phyloP scores from a whole-genome alignment of 92 coral and sea anemone species.

The Paramuricea clavata region DNA sequence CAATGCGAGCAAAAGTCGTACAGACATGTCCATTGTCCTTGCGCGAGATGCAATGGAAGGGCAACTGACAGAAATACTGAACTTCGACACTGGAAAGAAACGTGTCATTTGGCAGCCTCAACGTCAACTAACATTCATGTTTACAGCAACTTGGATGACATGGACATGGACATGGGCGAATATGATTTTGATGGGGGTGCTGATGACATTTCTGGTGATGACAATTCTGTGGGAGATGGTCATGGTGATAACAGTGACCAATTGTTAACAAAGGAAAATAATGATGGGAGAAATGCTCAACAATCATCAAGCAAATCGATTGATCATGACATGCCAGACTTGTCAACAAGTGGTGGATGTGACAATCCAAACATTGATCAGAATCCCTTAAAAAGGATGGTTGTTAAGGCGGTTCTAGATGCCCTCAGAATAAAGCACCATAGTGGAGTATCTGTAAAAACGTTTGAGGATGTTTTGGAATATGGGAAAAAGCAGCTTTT shows the following conservation, averaged over 20 bases:
- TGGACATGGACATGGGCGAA: background rate
- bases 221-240: background rate
- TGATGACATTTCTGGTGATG: background rate
- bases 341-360: background rate
- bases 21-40: constrained; percentile 83
- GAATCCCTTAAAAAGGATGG: constrained; percentile 63
- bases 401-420: constrained; percentile 73
- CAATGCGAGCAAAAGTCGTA: constrained; percentile 67
- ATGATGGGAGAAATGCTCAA: background rate
- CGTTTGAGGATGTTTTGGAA: constrained; percentile 75
- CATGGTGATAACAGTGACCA: background rate
- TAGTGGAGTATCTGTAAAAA: constrained; percentile 71
- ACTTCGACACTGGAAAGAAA: constrained; percentile 73
- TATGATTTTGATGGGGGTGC: too few relatives aligned
- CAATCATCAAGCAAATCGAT: background rate
- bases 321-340: background rate
- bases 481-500: constrained; percentile 68
- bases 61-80: constrained; percentile 71
- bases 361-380: background rate
- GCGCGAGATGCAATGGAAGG: constrained; percentile 67
- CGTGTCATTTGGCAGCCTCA: constrained; percentile 1
- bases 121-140: background rate
- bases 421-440: constrained; percentile 75
- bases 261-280: background rate
- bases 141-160: background rate